Evolutionary conservation across 2,797 vertebrate genomes (phyloP), one percentile per base, ranked within the genome.

Genomic region (Micromesistius poutassou): DNA sequence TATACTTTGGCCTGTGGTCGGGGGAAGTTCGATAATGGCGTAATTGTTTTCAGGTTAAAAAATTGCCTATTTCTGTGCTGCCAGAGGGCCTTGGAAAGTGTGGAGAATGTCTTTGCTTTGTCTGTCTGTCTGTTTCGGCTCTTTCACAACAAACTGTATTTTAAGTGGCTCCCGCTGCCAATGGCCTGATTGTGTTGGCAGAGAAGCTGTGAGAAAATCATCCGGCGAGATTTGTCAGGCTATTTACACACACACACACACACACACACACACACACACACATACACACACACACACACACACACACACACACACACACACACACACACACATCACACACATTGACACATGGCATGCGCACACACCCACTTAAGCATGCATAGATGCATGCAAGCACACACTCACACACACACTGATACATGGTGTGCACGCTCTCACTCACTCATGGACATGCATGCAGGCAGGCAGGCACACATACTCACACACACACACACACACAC

Each of bases 31-130:
- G 3, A 79, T 87, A 82, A 89, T 83, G 71, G 82, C 73, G 75
- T 91, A 89, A 91, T 93, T 91, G 89, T 91, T 91, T 86, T 87
- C 90, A 90, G 91, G 89, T 90, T 89, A 86, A 86, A 90, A 85
- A 87, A 79, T 74, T 79, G 83, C 80, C 73, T 62, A 62, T 62
- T 62, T 62, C 74, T 81, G 31, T 75, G 78, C 82, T 89, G 85
- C 85, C 87, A 87, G 79, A 85, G 72, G 82, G 30, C 77, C 68
- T 76, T 30, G 80, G 80, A 74, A 74, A 46, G 78, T 82, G 81
- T 84, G 78, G 71, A 25, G 19, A 79, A 83, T 90, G 76, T 77
- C 84, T 79, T 82, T 80, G 71, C 87, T 84, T 31, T 71, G 68
- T 71, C 82, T 3, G 5, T 79, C 80, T 22, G 79, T 82, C 77